phyloP scores from a whole-genome alignment of 37 sponge, comb jelly and placozoan genomes.

The Lycopodina hypogea region DNA sequence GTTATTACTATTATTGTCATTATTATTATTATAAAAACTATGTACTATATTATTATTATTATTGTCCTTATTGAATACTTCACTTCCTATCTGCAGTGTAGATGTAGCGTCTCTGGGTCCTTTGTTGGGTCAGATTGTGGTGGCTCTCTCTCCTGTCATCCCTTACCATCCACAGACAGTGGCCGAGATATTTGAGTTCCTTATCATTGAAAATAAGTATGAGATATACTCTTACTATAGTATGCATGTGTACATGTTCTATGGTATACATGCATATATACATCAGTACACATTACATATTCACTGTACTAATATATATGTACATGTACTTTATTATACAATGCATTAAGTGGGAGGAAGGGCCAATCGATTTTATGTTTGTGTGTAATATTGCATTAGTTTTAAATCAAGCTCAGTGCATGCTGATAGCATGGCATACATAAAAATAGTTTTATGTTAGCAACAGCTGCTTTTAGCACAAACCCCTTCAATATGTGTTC shows the following conservation, averaged over 20 bases:
- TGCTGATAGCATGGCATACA: no score
- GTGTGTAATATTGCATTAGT: no score
- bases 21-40: no score
- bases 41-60: no score
- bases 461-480: no score
- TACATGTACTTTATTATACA: background rate
- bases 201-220: slow-evolving; percentile 72
- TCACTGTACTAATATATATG: background rate
- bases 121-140: slow-evolving; percentile 71
- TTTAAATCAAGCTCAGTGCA: no score
- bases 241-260: slow-evolving; percentile 2
- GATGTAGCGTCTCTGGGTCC: slow-evolving; percentile 64
- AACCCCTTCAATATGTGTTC: no score
- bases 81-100: slow-evolving; percentile 36
- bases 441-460: no score
- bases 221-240: background rate
- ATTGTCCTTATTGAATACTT: no score
- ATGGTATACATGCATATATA: background rate
- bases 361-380: no score
- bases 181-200: slow-evolving; percentile 60
- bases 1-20: no score
- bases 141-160: slow-evolving; percentile 62
- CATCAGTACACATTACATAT: background rate
- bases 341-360: no score
- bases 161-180: slow-evolving; percentile 50